Evolutionary conservation across 2,797 vertebrate species (phyloP).

Genomic region (Intellagama lesueurii): DNA sequence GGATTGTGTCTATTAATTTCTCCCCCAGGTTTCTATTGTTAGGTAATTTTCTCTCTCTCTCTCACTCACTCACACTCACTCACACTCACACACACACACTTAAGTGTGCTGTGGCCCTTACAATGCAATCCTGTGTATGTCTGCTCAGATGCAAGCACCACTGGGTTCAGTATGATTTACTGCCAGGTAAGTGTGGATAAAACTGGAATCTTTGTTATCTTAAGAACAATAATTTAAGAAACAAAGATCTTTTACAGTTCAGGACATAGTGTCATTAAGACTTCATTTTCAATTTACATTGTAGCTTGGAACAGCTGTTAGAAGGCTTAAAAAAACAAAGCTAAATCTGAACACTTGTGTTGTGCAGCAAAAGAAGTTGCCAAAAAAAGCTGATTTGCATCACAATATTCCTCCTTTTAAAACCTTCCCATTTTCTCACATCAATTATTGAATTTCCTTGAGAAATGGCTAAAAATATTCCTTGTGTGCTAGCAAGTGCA

Average conservation of each 20-base stretch:
- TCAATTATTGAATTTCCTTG: conserved; percentile 2
- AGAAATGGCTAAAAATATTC: background rate
- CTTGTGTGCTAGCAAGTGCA: background rate
- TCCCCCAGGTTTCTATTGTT: too few species aligned
- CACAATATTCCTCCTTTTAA: conserved; percentile 23
- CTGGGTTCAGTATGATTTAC: too few species aligned
- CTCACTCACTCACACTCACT: too few species aligned
- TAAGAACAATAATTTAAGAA: background rate
- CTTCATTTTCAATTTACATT: background rate
- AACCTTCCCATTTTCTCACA: conserved; percentile 18
- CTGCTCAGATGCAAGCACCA: too few species aligned
- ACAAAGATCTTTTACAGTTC: background rate
- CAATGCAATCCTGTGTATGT: too few species aligned
- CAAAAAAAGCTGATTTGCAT: conserved; percentile 22
- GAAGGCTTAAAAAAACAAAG: background rate
- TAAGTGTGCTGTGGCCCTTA: too few species aligned
- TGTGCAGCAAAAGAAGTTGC: conserved; percentile 4
- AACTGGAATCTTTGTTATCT: background rate
- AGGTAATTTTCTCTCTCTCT: too few species aligned
- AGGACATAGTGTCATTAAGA: background rate
- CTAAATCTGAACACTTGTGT: background rate
- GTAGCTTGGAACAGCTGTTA: background rate
- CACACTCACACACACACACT: too few species aligned
- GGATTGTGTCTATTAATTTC: too few species aligned
- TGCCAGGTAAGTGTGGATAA: too few species aligned